Base-by-base conservation (phyloP, 2,888 invertebrate genomes). In the Parthenolecanium corni region DNA sequence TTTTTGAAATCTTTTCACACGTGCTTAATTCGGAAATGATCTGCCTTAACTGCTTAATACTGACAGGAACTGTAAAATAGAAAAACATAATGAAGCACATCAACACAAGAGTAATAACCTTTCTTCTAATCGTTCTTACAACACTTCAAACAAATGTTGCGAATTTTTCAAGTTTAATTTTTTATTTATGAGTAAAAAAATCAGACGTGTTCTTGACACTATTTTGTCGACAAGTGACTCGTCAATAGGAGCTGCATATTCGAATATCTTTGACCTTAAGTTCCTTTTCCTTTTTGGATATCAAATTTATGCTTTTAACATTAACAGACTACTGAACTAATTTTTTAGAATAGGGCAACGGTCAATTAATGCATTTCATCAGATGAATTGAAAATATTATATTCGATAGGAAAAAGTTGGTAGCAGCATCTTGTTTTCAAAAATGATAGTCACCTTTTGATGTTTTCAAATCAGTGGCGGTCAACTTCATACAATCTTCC, bases 401-500 rank as follows among this genome's bases (percentile, higher is more conserved):
- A n/a, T n/a, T n/a, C n/a, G n/a, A n/a, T n/a, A n/a, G n/a, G n/a
- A n/a, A n/a, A n/a, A n/a, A n/a, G n/a, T n/a, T n/a, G n/a, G n/a
- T n/a, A n/a, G n/a, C n/a, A n/a, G n/a, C n/a, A n/a, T n/a, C 24
- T 24, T 25, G 24, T 52, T n/a, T 52, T 52, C n/a, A n/a, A 1
- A 52, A 18, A 1, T 12, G 51, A 18, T 52, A 25, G 24, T 25
- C 31, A 24, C 11, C 3, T 52, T 25, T 52, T 9, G 9, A 18
- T n/a, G 3, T 52, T 52, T 52, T 3, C n/a, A 12, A 12, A 47
- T 18, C 9, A 47, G n/a, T 40, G 5, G n/a, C 11, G 31, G n/a
- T 2, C 16, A 3, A 9, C 2, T 52, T 52, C 31, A 12, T 54
- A 21, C 23, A 87, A 47, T 69, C 68, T 18, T 67, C 66, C 23